Evolutionary conservation across 2,888 invertebrate genomes (phyloP).

Genomic region (Bombylius discolor): DNA sequence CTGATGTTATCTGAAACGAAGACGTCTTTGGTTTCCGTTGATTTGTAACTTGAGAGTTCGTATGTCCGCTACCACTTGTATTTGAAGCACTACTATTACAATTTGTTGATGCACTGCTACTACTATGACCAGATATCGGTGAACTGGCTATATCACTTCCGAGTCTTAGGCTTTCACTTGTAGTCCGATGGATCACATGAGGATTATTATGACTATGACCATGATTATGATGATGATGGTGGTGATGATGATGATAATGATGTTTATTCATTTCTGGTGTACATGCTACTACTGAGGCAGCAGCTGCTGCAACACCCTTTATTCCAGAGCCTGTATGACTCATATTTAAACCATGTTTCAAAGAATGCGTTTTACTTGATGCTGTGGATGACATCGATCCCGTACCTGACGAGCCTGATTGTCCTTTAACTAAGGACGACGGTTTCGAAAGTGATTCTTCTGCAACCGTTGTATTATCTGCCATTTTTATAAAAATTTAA

Average conservation of each 20-base stretch:
- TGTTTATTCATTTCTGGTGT: neutral
- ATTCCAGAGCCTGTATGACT: neutral
- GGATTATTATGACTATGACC: conserved; percentile 14
- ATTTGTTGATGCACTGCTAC: conserved; percentile 15
- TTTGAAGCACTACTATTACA: conserved; percentile 1
- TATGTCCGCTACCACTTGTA: neutral
- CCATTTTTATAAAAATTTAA: conserved; percentile 3
- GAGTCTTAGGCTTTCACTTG: conserved; percentile 54
- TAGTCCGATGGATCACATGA: conserved; percentile 50
- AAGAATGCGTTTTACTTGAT: conserved; percentile 1
- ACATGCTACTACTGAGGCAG: neutral
- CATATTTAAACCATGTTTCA: neutral
- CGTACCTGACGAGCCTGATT: neutral
- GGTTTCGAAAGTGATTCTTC: conserved; percentile 2
- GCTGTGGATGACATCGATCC: neutral
- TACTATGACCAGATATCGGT: conserved; percentile 18
- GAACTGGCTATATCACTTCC: conserved; percentile 8
- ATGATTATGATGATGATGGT: conserved; percentile 18
- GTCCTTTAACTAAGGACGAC: neutral
- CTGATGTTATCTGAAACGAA: conserved; percentile 86
- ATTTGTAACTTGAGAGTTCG: conserved; percentile 10
- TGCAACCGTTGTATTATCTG: conserved; percentile 5
- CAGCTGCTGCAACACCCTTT: neutral
- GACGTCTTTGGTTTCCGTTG: conserved; percentile 56
- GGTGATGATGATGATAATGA: conserved; percentile 16